Evolutionary conservation across 1,140 invertebrate species (phyloP), one percentile per base, ranked within the genome.

Genomic region (Mya arenaria): DNA sequence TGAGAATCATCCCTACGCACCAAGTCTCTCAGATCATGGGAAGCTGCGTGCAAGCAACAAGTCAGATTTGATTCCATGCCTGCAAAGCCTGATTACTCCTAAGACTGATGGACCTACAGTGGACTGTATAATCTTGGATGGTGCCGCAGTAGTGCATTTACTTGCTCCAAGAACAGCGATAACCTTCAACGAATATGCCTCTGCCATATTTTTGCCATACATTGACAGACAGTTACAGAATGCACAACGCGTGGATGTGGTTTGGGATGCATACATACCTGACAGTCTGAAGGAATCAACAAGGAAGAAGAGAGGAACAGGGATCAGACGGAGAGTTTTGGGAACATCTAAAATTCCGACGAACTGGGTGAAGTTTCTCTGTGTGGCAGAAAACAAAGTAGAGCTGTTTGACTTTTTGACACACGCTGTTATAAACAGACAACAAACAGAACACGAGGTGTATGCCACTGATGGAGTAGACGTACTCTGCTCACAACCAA

Each of bases 181-280:
- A 30, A 44, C 34, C n/a, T 69, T 69, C 25, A 19, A 10, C 13
- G 65, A 69, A 2, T 44, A 69, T 4, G 30, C 1, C n/a, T 8
- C 30, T 36, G 15, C n/a, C 15, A 48, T 78, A n/a, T 78, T 66
- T 48, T 8, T 78, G 23, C 62, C 39, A 1, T 58, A 44, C 17
- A 15, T 66, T 28, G 44, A 52, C 34, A 15, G 32, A 25, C 69
- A 82, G 41, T 17, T 82, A 44, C 19, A 55, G 55, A 28, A 28
- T 15, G 37, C 19, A 25, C 23, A 13, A 3, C 17, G 71, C 23
- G 32, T 82, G 19, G 79, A 82, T 52, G 39, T 82, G 52, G n/a
- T 74, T n/a, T 74, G 79, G 69, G 79, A 82, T 39, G 37, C 17
- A 48, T 82, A 82, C 71, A 44, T 62, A 17, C 6, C 3, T 10